These are phyloP conservation scores for Geotrypetes seraphini DNA, from an alignment of 2,797 vertebrate genomes.

Conservation along the genomic window DNA sequence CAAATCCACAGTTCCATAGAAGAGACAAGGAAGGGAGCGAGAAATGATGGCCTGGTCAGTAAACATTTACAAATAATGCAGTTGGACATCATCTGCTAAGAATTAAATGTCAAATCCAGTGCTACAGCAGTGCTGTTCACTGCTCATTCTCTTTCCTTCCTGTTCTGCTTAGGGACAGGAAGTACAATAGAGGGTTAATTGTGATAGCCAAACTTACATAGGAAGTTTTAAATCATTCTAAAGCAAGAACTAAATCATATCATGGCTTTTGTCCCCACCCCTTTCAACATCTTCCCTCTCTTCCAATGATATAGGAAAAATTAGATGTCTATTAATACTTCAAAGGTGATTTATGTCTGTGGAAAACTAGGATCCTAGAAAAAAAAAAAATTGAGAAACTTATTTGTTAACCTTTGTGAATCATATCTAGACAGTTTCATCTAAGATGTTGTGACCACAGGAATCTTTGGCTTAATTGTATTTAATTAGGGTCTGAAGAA, in stretches of 20 bases:
- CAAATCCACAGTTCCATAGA: background rate
- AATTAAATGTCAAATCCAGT: background rate
- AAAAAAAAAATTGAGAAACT: no score
- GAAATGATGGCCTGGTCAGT: background rate
- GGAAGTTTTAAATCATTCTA: background rate
- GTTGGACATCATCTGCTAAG: background rate
- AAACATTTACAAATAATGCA: background rate
- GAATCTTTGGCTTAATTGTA: no score
- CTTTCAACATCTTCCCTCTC: conserved; percentile 1
- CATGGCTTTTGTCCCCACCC: background rate
- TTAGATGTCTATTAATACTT: conserved; percentile 6
- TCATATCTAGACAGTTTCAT: no score
- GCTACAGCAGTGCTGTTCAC: background rate
- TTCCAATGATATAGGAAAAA: background rate
- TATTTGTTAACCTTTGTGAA: no score
- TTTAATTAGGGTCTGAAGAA: no score
- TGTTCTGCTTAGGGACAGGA: background rate
- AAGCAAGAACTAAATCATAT: no score
- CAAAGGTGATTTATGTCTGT: no score
- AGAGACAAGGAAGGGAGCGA: background rate
- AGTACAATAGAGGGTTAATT: background rate
- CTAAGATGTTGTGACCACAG: no score
- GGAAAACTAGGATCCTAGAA: no score
- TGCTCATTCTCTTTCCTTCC: background rate
- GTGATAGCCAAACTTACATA: background rate